Base-by-base conservation (phyloP, 2,113 vertebrate genomes). In the Pogona vitticeps region DNA sequence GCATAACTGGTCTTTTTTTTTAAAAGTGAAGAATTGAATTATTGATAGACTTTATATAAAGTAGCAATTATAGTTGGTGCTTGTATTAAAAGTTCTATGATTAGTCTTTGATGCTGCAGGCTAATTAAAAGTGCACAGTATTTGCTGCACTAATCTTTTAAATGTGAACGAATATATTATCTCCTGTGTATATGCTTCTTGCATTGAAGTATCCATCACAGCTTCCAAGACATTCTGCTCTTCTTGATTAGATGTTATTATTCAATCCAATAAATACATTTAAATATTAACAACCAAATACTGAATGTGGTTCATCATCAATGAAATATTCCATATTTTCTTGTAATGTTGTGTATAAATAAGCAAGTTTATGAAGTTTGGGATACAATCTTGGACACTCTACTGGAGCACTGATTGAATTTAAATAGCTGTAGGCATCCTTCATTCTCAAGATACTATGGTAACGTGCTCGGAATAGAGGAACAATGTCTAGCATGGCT, bases 281-380 rank as follows among this genome's bases (percentile, higher is more conserved):
- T 82, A 76, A 84, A 72, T 76, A 86, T 79, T 84, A 85, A 58
- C 85, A 68, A n/a, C 38, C 26, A 14, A 82, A 63, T 7, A 76
- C 6, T 40, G 72, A 42, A 77, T 83, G 3, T 33, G 36, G 72
- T 89, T 92, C 86, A 79, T 88, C 18, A 90, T 79, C 81, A 90
- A 86, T 92, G 89, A 88, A 92, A 90, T 75, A 88, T 90, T 90
- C 85, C 89, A 88, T 83, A 80, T 82, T 86, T 13, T 8, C 3
- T 58, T 59, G 31, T 86, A 76, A 61, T 80, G 21, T 33, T 91
- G 58, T 4, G 0, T 85, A 90, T 87, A 73, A 80, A 73, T 67
- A 80, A 80, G 88, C 86, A 91, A 23, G 76, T 52, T 80, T 36
- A 77, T 33, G 28, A 46, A n/a, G 17, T 68, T 82, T 68, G 6